These are phyloP conservation scores for Brienomyrus longianalis DNA, from an alignment of 2,113 vertebrate genomes.

Conservation along the genomic window DNA sequence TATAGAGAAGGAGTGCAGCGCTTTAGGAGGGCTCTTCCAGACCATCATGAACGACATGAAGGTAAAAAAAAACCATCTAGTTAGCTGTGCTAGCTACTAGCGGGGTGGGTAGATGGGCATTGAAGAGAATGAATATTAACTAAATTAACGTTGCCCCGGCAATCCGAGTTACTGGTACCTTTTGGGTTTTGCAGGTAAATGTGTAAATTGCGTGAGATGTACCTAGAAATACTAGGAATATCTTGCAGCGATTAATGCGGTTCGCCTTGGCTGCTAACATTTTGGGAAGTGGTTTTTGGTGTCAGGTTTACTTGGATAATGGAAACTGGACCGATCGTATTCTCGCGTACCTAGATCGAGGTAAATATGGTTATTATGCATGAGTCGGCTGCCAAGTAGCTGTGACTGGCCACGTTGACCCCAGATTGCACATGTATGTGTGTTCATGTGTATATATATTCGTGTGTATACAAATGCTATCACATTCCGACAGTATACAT, in stretches of 20 bases:
- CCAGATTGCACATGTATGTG: neutral
- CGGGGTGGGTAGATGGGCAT: neutral
- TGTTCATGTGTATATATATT: neutral
- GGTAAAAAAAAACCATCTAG: slow-evolving; percentile 43
- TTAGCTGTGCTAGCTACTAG: neutral
- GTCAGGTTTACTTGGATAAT: neutral
- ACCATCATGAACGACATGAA: slow-evolving; percentile 79
- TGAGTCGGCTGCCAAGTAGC: neutral
- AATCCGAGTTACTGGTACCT: neutral
- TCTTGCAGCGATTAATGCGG: neutral
- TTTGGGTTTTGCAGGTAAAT: neutral
- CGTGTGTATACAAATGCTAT: too few species aligned
- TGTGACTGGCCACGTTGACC: neutral
- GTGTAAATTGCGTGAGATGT: neutral
- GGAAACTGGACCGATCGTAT: neutral
- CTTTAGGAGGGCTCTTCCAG: slow-evolving; percentile 74
- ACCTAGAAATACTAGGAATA: neutral
- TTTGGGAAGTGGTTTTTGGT: slow-evolving; percentile 2
- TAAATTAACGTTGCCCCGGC: neutral
- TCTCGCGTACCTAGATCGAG: neutral
- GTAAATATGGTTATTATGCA: neutral
- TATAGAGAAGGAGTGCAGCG: slow-evolving; percentile 76
- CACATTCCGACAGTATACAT: too few species aligned
- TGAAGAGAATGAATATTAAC: neutral
- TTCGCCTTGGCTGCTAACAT: neutral